Conservation (phyloP, 2,797 vertebrate species). For the Taenioides sp. region DNA sequence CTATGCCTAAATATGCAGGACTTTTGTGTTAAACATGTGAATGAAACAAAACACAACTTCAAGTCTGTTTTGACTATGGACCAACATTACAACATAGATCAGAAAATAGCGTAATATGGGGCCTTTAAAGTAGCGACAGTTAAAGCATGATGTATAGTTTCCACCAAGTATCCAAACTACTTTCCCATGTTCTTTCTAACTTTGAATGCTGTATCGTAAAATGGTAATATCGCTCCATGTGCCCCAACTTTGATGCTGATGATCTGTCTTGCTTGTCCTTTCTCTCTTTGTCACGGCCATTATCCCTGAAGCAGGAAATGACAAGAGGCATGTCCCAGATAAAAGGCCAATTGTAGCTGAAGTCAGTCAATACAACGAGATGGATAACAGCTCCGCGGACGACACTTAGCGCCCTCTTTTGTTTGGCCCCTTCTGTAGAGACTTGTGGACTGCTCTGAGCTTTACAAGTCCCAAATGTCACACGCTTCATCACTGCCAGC, state of each 20-base stretch:
- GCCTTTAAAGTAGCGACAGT: not conserved
- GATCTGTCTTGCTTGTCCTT: constrained; percentile 26
- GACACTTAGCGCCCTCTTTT: constrained; percentile 38
- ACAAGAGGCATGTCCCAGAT: constrained; percentile 48
- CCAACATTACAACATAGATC: no score
- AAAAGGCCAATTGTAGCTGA: constrained; percentile 66
- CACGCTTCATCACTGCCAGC: constrained; percentile 62
- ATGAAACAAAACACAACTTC: no score
- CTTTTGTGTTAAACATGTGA: no score
- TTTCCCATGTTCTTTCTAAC: not conserved
- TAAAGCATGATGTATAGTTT: not conserved
- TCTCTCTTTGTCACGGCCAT: constrained; percentile 40
- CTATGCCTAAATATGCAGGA: no score
- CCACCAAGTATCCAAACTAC: not conserved
- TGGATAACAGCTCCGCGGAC: constrained; percentile 46
- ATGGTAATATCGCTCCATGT: constrained; percentile 3
- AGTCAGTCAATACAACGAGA: constrained; percentile 62
- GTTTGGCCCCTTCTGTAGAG: constrained; percentile 37
- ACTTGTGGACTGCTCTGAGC: constrained; percentile 42
- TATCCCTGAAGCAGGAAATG: constrained; percentile 53
- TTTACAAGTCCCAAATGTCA: constrained; percentile 68
- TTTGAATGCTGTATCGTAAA: not conserved
- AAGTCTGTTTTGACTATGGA: no score
- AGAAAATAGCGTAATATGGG: no score
- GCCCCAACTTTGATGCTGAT: constrained; percentile 18